Percentiles rank a stretch among this genome's conserved stretches.
Conservation (phyloP, 2,888 invertebrate species). For the Heliconius cydno region DNA sequence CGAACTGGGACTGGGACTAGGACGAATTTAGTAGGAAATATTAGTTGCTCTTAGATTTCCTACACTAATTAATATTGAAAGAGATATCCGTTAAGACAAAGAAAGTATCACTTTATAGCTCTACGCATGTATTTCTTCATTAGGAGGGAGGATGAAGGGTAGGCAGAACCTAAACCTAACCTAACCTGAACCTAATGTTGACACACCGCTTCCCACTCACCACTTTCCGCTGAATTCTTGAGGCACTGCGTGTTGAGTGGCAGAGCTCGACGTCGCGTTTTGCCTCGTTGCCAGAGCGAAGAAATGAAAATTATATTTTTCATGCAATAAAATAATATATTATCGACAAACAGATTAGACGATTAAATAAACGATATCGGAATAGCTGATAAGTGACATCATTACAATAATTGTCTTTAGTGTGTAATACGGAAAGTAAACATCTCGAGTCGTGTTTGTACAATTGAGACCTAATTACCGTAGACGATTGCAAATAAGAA, state of each 20-base stretch:
- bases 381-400: slow-evolving; percentile 37
- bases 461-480: slow-evolving; percentile 62
- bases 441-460: slow-evolving; percentile 58
- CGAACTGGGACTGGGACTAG: too few species aligned
- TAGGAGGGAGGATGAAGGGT: too few species aligned
- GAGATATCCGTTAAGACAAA: not conserved
- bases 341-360: slow-evolving; percentile 22
- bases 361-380: slow-evolving; percentile 21
- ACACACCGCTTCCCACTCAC: too few species aligned
- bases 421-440: slow-evolving; percentile 47
- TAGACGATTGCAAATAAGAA: slow-evolving; percentile 32
- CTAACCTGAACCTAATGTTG: too few species aligned
- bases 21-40: not conserved
- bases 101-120: not conserved
- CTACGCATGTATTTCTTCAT: too few species aligned
- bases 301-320: not conserved
- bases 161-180: too few species aligned
- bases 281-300: too few species aligned
- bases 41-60: not conserved
- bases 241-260: too few species aligned
- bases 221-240: too few species aligned
- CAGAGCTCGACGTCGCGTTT: too few species aligned
- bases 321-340: slow-evolving; percentile 7
- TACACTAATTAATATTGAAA: not conserved
- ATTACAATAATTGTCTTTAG: slow-evolving; percentile 36